Base-by-base conservation (phyloP, 2,113 vertebrate genomes). In the Corvus hawaiiensis region DNA sequence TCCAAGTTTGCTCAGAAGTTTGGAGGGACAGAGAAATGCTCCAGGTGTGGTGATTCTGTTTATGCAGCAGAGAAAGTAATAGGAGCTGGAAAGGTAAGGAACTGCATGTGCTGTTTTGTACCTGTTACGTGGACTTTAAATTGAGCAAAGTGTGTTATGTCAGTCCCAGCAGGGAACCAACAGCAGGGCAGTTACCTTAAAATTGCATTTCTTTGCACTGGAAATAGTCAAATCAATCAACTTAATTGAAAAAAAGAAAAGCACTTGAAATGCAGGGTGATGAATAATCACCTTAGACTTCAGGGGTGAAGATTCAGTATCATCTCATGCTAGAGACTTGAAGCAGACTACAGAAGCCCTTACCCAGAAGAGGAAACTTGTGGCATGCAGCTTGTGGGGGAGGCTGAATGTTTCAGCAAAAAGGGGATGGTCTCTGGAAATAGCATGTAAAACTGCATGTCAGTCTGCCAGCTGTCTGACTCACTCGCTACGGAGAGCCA, bases 1-100 rank as follows among this genome's bases (percentile, higher is more conserved):
- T 99, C 99, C 61, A 99, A 99, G 84, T 99, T 99, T 1, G 99
- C 99, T 79, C 99, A 99, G 98, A 99, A 99, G 97, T 99, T 98
- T 1, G 99, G 98, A 23, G 98, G 98, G 9, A 97, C 98, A 13
- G 99, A 99, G 90, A 99, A 99, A 92, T 99, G 99, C 49, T 98
- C 98, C 2, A 97, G 99, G 62, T 99, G 99, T 81, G 98, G 98
- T 3, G 98, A 99, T 92, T 98, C 99, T 0, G 99, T 99, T 22
- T 99, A 99, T 9, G 99, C 99, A 1, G 99, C 99, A 0, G 99
- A 99, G 98, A 99, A 99, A 98, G 97, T 99, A 44, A 98, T 99
- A 90, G 99, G 99, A 41, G 99, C 99, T 13, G 99, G 99, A 64
- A 99, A 99, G 99, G 99, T 99, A 97, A 95, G 81, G 49, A 82